Conservation (phyloP, 2,113 vertebrate species). For the Fulica atra region DNA sequence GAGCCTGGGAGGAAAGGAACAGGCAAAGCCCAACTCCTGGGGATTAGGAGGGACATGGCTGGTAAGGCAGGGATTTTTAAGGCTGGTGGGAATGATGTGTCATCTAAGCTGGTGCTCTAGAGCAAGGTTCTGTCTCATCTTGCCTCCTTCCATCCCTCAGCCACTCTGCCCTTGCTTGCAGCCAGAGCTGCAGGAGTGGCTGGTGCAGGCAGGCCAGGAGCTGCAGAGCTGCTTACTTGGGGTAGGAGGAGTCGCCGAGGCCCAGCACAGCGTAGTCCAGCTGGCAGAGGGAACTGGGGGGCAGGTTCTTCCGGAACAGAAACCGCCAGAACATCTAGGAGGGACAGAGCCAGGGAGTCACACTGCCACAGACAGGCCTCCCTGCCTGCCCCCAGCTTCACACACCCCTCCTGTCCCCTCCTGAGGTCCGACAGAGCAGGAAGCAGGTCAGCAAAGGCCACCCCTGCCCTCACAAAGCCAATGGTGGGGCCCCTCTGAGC, state of each 20-base stretch:
- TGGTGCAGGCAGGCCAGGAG: not conserved
- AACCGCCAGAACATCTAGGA: slow-evolving; percentile 92
- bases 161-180: not conserved
- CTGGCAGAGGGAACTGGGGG: slow-evolving; percentile 79
- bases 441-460: not conserved
- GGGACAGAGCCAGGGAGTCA: not conserved
- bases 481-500: not conserved
- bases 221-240: slow-evolving; percentile 81
- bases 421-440: not conserved
- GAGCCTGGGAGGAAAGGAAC: not conserved
- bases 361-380: not conserved
- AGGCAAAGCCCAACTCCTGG: not conserved
- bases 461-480: not conserved
- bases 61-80: not conserved
- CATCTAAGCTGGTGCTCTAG: not conserved
- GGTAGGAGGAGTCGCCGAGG: slow-evolving; percentile 93
- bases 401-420: not conserved
- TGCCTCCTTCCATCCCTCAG: not conserved
- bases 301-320: slow-evolving; percentile 89
- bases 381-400: not conserved
- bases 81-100: not conserved
- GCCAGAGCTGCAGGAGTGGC: not conserved
- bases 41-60: not conserved
- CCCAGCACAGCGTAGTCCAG: slow-evolving; percentile 91
- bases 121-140: not conserved